Evolutionary conservation across 2,797 vertebrate genomes (phyloP), one percentile per base, ranked within the genome.

Genomic region (Sitta carolinensis): DNA sequence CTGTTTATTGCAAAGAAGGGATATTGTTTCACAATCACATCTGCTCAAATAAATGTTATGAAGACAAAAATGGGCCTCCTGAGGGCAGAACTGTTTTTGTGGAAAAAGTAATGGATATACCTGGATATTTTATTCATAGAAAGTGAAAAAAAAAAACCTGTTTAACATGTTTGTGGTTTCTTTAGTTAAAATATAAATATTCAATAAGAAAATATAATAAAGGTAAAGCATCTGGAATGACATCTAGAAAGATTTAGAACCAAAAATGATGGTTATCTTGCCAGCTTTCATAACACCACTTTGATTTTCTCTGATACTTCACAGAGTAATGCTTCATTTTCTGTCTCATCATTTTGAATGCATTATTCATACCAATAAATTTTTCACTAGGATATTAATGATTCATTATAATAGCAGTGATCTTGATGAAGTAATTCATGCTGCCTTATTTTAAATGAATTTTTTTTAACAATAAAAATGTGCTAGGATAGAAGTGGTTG

Each of bases 351-450:
- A 91, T 97, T 96, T 94, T 77, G 80, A 96, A 97, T 90, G 62
- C 84, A 96, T 97, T 97, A 97, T 97, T 97, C 96, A 97, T 95
- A 87, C 66, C 59, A 86, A 97, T 98, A 90, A 97, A 97, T 96
- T 96, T 97, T 97, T 94, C 73, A 97, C 93, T 92, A 79, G 47
- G 84, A 54, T 97, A 97, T 98, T 97, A 98, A 98, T 98, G 90
- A 97, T 98, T 97, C 95, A 98, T 98, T 95, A 68, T 92, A 95
- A 96, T 97, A 97, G 93, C 92, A 95, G 89, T 95, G 93, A 95
- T 97, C 88, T 61, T 94, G 92, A 96, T 89, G 95, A 97, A 96
- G 76, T 95, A 59, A 94, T 89, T 95, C 17, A 21, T 66, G 77
- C 78, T 16, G 6, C 83, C 96, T 86, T 93, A 87, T 87, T 95